Evolutionary conservation across 2,113 vertebrate genomes (phyloP), one percentile per base, ranked within the genome.

Genomic region (Hylia prasina): DNA sequence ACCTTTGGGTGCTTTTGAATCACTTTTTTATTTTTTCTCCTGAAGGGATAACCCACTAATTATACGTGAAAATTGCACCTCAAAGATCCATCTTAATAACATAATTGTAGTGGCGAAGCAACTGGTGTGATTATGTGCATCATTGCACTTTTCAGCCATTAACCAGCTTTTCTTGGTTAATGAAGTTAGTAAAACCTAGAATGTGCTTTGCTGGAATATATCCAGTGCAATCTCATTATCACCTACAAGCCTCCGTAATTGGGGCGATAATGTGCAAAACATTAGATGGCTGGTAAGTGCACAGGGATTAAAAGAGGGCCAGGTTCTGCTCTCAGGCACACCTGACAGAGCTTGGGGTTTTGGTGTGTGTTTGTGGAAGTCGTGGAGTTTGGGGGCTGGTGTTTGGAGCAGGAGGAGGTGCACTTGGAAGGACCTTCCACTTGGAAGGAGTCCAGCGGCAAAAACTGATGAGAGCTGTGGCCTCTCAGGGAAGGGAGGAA

Each of bases 141-240:
- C 92, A 33, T 64, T 97, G 93, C 93, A 84, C 90, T 94, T 92
- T 87, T 94, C 93, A 96, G 93, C 93, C 69, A 94, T 96, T 95
- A 96, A 84, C 92, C 93, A 93, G 90, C 94, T 92, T 95, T 97
- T 88, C 96, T 93, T 96, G 92, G 94, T 92, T 97, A 96, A 97
- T 96, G 92, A 90, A 93, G 88, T 96, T 96, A 95, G 94, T 81
- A 93, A 94, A 96, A 96, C 85, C 92, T 96, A 93, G 79, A 95
- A 92, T 94, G 92, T 92, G 88, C 82, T 95, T 75, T 89, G 64
- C 80, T 96, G 96, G 94, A 96, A 95, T 83, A 56, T 16, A 88
- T 96, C 90, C 92, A 92, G 90, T 68, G 82, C 92, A 96, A 96
- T 96, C 96, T 96, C 93, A 96, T 97, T 97, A 97, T 95, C 93